Evolutionary conservation across 1,140 invertebrate species (phyloP).

Genomic region (Trypoxylus dichotomus): DNA sequence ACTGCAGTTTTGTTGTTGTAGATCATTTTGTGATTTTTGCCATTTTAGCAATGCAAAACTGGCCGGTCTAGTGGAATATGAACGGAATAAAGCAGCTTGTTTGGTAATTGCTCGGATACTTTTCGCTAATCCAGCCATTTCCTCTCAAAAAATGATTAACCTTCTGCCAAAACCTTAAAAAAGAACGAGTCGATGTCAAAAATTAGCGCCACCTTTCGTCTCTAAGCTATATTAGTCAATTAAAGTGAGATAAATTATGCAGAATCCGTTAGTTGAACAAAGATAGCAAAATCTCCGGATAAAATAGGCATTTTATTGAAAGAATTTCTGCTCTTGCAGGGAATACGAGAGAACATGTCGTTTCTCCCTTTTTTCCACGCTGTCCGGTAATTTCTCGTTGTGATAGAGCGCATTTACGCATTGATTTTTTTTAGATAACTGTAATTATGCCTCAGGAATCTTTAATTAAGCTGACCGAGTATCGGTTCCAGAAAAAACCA

Average conservation of each 20-base stretch:
- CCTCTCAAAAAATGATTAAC: not conserved
- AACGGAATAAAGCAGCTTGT: conserved; percentile 31
- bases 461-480: conserved; percentile 43
- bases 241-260: not conserved
- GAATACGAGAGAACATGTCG: not conserved
- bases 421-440: not conserved
- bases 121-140: conserved; percentile 37
- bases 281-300: not conserved
- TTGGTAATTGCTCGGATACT: conserved; percentile 30
- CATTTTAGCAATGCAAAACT: conserved; percentile 31
- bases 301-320: not conserved
- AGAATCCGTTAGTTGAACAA: not conserved
- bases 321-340: not conserved
- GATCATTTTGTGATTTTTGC: conserved; percentile 8
- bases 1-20: not conserved
- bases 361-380: not conserved
- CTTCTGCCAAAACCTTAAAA: not conserved
- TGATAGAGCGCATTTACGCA: not conserved
- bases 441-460: conserved; percentile 1
- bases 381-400: not conserved
- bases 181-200: not conserved
- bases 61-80: conserved; percentile 32
- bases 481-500: conserved; percentile 47
- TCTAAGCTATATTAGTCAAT: not conserved
- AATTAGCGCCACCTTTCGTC: not conserved